Percentiles rank a stretch among this genome's conserved stretches.
Evolutionary conservation across 2,113 vertebrate species (phyloP).

Genomic region (Felis chaus): DNA sequence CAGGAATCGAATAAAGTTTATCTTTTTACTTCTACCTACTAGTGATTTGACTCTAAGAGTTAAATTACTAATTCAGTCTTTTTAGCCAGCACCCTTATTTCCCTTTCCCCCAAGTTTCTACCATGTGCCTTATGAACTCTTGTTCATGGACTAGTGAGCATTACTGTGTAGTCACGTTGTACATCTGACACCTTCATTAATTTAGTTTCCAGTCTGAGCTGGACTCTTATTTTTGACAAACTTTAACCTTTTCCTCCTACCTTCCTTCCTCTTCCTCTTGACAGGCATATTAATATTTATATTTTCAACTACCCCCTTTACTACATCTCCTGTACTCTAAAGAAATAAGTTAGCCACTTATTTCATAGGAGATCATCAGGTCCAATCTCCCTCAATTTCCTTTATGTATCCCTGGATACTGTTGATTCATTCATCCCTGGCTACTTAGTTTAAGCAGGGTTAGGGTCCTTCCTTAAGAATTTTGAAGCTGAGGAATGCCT

Average conservation of each 20-base stretch:
- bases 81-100: not conserved
- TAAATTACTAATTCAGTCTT: not conserved
- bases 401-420: not conserved
- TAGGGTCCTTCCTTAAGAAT: not conserved
- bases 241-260: not conserved
- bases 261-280: not conserved
- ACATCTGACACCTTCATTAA: not conserved
- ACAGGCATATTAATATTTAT: not conserved
- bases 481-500: not conserved
- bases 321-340: not conserved
- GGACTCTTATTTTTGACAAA: not conserved
- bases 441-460: not conserved
- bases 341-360: not conserved
- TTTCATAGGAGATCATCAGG: not conserved
- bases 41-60: not conserved
- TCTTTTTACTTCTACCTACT: not conserved
- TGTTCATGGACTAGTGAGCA: not conserved
- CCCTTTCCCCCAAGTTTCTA: not conserved
- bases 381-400: not conserved
- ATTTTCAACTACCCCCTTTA: not conserved
- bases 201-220: not conserved
- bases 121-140: not conserved
- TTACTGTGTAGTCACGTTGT: not conserved
- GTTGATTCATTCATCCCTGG: not conserved
- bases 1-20: not conserved